A percentile compares a stretch with the other conserved stretches of the same genome.
Conservation (phyloP, 2,888 invertebrate species). For the Oxytorus armatus region DNA sequence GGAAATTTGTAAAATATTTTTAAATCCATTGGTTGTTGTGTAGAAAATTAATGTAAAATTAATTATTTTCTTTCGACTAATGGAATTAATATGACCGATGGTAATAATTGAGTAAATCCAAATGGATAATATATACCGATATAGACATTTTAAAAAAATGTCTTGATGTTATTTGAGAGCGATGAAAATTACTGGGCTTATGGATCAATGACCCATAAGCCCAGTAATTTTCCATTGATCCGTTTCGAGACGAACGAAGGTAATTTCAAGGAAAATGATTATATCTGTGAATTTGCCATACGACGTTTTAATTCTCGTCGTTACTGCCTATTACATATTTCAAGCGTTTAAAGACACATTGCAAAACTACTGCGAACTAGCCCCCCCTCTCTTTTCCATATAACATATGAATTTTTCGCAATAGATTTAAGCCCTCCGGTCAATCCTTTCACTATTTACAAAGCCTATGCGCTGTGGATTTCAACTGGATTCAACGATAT, state of each 20-base stretch:
- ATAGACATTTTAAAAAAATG: no score
- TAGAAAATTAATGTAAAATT: not conserved
- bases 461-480: slow-evolving; percentile 37
- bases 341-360: slow-evolving; percentile 46
- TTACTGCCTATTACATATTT: slow-evolving; percentile 12
- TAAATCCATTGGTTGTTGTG: not conserved
- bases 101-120: not conserved
- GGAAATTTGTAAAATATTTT: not conserved
- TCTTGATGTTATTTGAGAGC: no score
- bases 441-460: slow-evolving; percentile 75
- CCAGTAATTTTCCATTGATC: no score
- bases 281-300: no score
- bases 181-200: no score
- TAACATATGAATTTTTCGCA: slow-evolving; percentile 70
- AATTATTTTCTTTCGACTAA: not conserved
- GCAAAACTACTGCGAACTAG: slow-evolving; percentile 34
- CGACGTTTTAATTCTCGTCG: no score
- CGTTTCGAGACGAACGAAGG: no score
- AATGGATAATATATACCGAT: no score
- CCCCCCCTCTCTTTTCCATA: not conserved
- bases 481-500: slow-evolving; percentile 49
- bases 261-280: no score
- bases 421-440: slow-evolving; percentile 54
- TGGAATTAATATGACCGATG: no score
- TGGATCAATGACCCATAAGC: no score